Evolutionary conservation across 35 echinoderm and acorn worm species (phyloP).

Genomic region (Apostichopus californicus): DNA sequence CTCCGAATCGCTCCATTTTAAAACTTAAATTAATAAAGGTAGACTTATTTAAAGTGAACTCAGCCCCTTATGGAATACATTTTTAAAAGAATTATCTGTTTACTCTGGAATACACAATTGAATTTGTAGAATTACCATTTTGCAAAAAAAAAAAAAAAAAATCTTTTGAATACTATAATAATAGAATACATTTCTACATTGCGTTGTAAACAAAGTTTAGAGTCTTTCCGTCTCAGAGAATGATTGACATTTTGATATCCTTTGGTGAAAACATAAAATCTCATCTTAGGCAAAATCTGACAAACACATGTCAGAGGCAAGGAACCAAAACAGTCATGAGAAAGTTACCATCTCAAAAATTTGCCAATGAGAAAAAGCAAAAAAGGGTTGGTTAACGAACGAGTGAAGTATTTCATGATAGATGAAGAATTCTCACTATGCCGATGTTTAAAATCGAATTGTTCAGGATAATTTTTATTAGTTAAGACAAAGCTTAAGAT

Average conservation of each 20-base stretch:
- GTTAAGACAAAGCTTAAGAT: too few relatives aligned
- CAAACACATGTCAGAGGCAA: background rate
- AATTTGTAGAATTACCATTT: too few relatives aligned
- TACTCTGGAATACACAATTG: background rate
- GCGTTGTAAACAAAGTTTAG: background rate
- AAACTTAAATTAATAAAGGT: too few relatives aligned
- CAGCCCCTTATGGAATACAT: conserved; percentile 1
- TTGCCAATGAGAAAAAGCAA: too few relatives aligned
- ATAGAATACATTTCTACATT: background rate
- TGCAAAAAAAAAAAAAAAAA: background rate
- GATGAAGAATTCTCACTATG: too few relatives aligned
- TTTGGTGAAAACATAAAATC: background rate
- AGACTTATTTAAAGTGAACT: background rate
- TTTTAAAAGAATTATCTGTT: background rate
- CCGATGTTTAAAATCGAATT: too few relatives aligned
- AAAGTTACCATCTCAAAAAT: too few relatives aligned
- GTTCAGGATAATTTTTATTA: too few relatives aligned
- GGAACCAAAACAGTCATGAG: background rate
- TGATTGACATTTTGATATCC: background rate
- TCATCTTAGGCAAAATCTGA: conserved; percentile 33
- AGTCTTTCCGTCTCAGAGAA: too few relatives aligned
- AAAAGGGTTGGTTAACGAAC: too few relatives aligned
- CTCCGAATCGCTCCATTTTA: too few relatives aligned
- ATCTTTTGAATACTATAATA: background rate
- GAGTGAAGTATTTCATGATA: too few relatives aligned